phyloP scores from a whole-genome alignment of 2,113 vertebrate genomes.

The Elgaria multicarinata region DNA sequence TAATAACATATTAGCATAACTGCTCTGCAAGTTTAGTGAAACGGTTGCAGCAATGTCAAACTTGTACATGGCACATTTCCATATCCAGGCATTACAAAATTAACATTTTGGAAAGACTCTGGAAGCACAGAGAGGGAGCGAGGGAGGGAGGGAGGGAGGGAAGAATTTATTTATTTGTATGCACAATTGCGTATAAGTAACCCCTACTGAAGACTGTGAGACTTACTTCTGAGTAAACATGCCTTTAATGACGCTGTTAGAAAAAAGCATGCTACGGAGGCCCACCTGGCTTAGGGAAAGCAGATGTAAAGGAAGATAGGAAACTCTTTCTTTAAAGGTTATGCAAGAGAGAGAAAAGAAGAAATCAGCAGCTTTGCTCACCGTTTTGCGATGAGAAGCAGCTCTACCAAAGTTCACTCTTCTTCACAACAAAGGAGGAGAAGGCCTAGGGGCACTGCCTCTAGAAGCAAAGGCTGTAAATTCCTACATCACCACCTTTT shows the following conservation, averaged over 20 bases:
- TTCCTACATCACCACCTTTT: not conserved
- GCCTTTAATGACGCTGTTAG: not conserved
- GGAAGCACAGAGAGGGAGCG: not conserved
- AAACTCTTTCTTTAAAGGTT: not conserved
- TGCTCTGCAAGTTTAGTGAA: slow-evolving; percentile 60
- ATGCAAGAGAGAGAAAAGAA: not conserved
- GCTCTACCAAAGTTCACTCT: not conserved
- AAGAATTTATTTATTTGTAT: not conserved
- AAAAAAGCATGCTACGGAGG: not conserved
- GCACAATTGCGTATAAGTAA: not conserved
- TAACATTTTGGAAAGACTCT: slow-evolving; percentile 59
- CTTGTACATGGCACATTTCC: slow-evolving; percentile 32
- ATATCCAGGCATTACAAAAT: slow-evolving; percentile 52
- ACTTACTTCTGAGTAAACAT: not conserved
- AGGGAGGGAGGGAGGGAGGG: not conserved
- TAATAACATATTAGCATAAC: slow-evolving; percentile 67
- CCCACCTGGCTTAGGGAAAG: not conserved
- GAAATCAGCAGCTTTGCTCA: not conserved
- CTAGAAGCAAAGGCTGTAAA: not conserved
- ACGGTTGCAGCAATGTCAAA: slow-evolving; percentile 52
- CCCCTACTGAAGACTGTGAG: not conserved
- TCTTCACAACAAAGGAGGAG: not conserved
- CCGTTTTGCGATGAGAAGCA: not conserved
- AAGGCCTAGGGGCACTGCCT: not conserved
- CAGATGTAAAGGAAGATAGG: not conserved